Percentiles rank a stretch among this genome's conserved stretches.
Conservation (phyloP, 2,113 vertebrate species). For the Piliocolobus tephrosceles region DNA sequence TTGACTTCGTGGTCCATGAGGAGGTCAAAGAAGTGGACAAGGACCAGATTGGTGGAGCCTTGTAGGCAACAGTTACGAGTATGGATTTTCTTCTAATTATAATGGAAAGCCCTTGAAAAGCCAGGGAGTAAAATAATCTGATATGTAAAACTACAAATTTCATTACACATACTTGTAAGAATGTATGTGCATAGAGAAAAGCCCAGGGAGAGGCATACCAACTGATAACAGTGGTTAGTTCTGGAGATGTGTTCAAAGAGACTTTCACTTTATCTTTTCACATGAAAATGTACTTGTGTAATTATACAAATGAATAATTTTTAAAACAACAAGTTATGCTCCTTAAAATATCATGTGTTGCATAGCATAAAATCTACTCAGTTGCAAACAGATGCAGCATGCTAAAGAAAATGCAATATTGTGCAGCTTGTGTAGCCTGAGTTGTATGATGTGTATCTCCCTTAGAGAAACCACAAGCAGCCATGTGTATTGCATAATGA, state of each 20-base stretch:
- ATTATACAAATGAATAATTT: neutral
- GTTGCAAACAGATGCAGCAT: neutral
- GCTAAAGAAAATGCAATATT: neutral
- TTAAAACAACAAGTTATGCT: neutral
- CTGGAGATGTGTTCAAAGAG: neutral
- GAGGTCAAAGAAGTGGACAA: neutral
- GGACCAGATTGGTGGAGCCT: neutral
- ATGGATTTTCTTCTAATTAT: neutral
- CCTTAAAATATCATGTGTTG: neutral
- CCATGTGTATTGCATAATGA: neutral
- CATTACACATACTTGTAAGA: neutral
- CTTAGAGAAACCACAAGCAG: neutral
- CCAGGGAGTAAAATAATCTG: neutral
- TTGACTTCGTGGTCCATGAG: neutral
- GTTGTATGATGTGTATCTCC: neutral
- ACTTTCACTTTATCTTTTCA: neutral
- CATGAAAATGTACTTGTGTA: neutral
- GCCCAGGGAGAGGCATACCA: neutral
- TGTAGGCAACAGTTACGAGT: neutral
- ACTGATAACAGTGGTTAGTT: neutral
- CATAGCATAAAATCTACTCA: neutral
- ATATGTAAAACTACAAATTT: neutral
- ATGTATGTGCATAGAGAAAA: neutral
- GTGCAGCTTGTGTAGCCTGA: neutral
- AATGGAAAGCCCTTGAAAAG: neutral